Base-by-base conservation (phyloP, 2,888 invertebrate genomes). In the Limnephilus auricula region DNA sequence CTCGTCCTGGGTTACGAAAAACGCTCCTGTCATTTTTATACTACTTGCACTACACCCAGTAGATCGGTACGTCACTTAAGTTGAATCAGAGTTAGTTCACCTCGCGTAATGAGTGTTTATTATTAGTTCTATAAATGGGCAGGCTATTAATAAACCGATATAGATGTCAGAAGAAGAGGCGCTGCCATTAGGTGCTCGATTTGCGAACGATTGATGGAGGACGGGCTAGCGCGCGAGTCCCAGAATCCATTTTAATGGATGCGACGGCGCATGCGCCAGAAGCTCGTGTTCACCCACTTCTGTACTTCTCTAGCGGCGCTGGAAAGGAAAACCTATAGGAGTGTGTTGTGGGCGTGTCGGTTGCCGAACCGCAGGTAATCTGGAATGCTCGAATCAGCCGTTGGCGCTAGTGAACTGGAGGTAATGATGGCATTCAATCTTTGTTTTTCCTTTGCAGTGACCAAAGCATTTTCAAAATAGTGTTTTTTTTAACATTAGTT, bases 191-290 rank as follows among this genome's bases (percentile, higher is more conserved):
- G 79, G 40, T 79, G 90, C 89, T 88, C 90, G 82, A 90, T 90
- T 90, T 84, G 88, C 89, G 79, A 89, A 89, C 91, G 91, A 79
- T 90, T 91, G 89, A 91, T 89, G 87, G 82, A 87, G 87, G 89
- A 87, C 87, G 50, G 89, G 89, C 87, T 88, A 80, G 85, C 92
- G 95, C 95, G 95, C 95, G 95, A 95, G 94, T 94, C 94, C 94
- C 94, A 94, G 94, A 94, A 90, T 92, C 91, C 91, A 92, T 92
- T 90, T 90, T 86, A 88, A 80, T 91, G 91, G 86, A 84, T 90
- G 30, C 83, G 79, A 45, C 79, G 79, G 79, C 90, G 91, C 91
- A 65, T 90, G 91, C 91, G 91, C 90, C 40, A n/a, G 87, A 86
- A 90, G 87, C 87, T 92, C 90, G 85, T 79, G 80, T 89, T 91